Conservation (phyloP, 2,888 invertebrate species). For the Elysia crispata region DNA sequence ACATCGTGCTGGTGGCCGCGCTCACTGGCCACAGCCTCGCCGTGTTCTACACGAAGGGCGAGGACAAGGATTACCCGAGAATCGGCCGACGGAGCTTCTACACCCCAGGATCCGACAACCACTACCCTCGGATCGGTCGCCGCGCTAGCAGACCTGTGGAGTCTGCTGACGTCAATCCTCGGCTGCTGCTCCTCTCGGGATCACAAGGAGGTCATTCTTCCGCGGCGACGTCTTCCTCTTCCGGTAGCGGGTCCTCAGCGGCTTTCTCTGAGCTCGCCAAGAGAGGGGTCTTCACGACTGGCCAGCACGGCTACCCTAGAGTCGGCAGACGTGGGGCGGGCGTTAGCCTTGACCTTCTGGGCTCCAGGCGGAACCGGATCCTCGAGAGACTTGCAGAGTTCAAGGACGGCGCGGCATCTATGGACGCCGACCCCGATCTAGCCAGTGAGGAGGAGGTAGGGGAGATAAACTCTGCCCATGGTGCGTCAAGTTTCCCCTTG, state of each 20-base stretch:
- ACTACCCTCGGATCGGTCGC: conserved; percentile 54
- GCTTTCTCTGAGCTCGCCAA: neutral
- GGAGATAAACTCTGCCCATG: neutral
- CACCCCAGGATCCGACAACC: conserved; percentile 44
- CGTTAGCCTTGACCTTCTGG: neutral
- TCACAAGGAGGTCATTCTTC: neutral
- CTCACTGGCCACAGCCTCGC: conserved; percentile 43
- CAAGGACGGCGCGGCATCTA: conserved; percentile 2
- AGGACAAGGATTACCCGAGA: conserved; percentile 55
- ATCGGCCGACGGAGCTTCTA: conserved; percentile 54
- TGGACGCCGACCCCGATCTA: neutral
- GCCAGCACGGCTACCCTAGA: conserved; percentile 13
- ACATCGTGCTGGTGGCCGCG: neutral
- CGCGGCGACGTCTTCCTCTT: neutral
- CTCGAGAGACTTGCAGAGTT: neutral
- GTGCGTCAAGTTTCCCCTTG: neutral
- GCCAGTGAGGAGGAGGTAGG: neutral
- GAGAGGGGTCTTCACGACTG: conserved; percentile 37
- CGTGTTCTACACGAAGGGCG: conserved; percentile 56
- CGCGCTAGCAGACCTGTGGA: too few relatives aligned
- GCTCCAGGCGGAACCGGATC: neutral
- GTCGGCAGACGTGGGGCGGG: conserved; percentile 11
- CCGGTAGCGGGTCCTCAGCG: too few relatives aligned
- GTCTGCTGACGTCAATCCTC: too few relatives aligned
- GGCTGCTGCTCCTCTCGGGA: conserved; percentile 25